phyloP scores from a whole-genome alignment of 2,797 vertebrate species.

The Neosilurus mollespiculum region DNA sequence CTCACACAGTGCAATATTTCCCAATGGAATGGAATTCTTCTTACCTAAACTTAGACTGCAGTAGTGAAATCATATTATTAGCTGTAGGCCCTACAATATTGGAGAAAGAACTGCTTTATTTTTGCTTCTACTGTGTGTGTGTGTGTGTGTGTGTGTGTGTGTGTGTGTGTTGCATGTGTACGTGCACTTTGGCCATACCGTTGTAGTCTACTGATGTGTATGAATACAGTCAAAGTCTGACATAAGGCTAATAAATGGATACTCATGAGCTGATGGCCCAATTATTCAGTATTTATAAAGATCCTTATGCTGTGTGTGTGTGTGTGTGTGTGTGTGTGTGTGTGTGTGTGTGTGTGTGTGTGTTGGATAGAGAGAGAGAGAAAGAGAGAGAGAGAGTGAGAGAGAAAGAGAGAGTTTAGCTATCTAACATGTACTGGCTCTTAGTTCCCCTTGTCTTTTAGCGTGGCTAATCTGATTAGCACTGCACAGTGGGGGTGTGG shows the following conservation, averaged over 20 bases:
- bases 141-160: constrained; percentile 29
- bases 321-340: constrained; percentile 12
- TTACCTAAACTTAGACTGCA: constrained; percentile 29
- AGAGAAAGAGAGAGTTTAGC: constrained; percentile 27
- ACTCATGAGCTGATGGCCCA: constrained; percentile 48
- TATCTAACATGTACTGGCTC: constrained; percentile 49
- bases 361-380: constrained; percentile 1
- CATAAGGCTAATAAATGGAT: constrained; percentile 50
- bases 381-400: not conserved
- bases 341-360: constrained; percentile 29
- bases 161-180: constrained; percentile 26
- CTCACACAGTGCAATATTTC: constrained; percentile 30
- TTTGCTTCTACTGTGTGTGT: constrained; percentile 5
- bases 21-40: constrained; percentile 40
- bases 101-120: constrained; percentile 24
- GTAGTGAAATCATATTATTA: constrained; percentile 46
- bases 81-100: constrained; percentile 19
- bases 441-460: constrained; percentile 64
- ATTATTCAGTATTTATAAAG: constrained; percentile 48
- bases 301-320: constrained; percentile 4
- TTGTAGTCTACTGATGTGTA: constrained; percentile 42
- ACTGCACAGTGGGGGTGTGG: constrained; percentile 67
- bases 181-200: not conserved
- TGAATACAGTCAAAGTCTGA: constrained; percentile 51
- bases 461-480: constrained; percentile 84